phyloP scores from a whole-genome alignment of 2,113 vertebrate species.

The Eublepharis macularius region DNA sequence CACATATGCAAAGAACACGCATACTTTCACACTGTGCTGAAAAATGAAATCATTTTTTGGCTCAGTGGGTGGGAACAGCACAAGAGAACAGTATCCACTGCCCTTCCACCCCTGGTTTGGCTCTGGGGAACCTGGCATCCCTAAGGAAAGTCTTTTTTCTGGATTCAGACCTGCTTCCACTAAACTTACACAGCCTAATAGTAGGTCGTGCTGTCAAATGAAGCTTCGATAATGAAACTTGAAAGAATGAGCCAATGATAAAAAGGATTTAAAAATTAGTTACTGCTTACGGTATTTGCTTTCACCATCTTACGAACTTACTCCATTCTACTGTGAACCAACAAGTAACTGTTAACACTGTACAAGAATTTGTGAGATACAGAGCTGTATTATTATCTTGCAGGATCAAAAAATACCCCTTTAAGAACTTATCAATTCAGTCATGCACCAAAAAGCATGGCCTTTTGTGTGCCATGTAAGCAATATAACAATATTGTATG shows the following conservation, averaged over 20 bases:
- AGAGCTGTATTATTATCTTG: background rate
- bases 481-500: background rate
- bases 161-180: background rate
- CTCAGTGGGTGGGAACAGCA: rapidly evolving
- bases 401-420: background rate
- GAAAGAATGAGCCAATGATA: background rate
- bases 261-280: background rate
- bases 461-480: background rate
- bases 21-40: too few relatives aligned
- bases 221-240: background rate
- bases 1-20: too few relatives aligned
- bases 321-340: background rate
- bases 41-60: too few relatives aligned
- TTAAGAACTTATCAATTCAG: background rate
- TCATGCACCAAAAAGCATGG: background rate
- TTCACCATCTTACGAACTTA: background rate
- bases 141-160: background rate
- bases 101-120: too few relatives aligned
- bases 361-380: background rate
- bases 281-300: background rate
- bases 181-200: background rate
- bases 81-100: too few relatives aligned
- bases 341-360: too few relatives aligned
- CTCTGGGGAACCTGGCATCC: too few relatives aligned
- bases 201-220: background rate